Evolutionary conservation across 53 echinoderm and acorn worm genomes (phyloP), one percentile per base, ranked within the genome.

Genomic region (Stichopus horrens): DNA sequence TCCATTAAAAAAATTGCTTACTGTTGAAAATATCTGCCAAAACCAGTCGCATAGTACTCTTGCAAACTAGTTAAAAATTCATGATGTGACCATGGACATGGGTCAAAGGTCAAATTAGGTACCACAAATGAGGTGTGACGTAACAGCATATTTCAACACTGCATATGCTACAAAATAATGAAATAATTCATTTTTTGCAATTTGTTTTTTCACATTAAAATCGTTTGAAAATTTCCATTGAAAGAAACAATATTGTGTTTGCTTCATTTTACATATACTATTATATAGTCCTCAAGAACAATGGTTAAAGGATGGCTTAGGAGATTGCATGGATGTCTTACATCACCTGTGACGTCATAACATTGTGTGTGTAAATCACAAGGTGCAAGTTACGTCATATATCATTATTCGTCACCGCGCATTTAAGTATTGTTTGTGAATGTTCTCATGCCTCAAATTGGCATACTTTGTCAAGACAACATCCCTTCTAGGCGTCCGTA

Each of bases 71-170:
- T 71, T 71, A 13, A 16, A 71, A 71, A 71, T 71, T 71, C n/a
- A 71, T 71, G 14, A 13, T 71, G 19, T 71, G 71, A 71, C 71
- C 71, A 71, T 76, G 77, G 37, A 53, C 52, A 52, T 13, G 18
- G 77, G 77, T 76, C 77, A 76, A 54, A 16, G 77, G 77, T 76
- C 77, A 76, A 7, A 18, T 7, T 7, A 6, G 77, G 77, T 21
- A 14, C 52, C 77, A n/a, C 4, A 53, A 10, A 9, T 60, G 7
- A 59, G 22, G 85, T 66, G 85, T 85, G 85, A 85, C 85, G 85
- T 85, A 85, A 85, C 10, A 0, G 13, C 21, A 22, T 85, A 81
- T 67, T 85, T 59, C 58, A 20, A 18, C 16, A 71, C 19, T 18
- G 18, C 4, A 71, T 71, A 71, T 71, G 71, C 71, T 18, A 16